Base-by-base conservation (phyloP, 1,140 invertebrate genomes). In the Caligus rogercresseyi region DNA sequence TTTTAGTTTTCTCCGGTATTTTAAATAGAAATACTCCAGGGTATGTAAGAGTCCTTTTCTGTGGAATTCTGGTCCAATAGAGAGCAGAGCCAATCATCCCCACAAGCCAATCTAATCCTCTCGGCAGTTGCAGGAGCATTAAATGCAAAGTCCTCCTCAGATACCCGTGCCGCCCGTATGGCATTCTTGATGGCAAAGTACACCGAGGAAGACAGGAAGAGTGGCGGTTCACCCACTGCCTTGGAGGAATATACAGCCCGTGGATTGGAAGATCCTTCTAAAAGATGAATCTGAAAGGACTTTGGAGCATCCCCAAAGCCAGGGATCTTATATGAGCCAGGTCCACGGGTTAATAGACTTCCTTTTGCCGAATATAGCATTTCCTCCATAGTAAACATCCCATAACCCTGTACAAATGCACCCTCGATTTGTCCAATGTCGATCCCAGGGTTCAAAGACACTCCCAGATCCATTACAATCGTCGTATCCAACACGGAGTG, bases 201-300 rank as follows among this genome's bases (percentile, higher is more conserved):
- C 0, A 82, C 81, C 0, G 88, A 83, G 16, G 83, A 79, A 0
- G 89, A 86, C 57, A 94, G 75, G 69, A 95, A 94, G 14, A 97
- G 72, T 0, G 92, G 92, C 2, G 92, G 92, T 74, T 97, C 93
- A 2, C 92, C 93, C 55, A 96, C 84, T 66, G 89, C 93, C 81
- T 96, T 97, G 3, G 91, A 95, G 0, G 91, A 95, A 72, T 86
- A 95, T 3, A 97, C 84, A 54, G 89, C 90, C 69, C 83, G 78
- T 4, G 85, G 79, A 77, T 95, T 96, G 1, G 84, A 79, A 25
- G 82, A 81, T 20, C 86, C 86, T 73, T 88, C 89, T 0, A 97
- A 75, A 26, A 97, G 74, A 18, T 89, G 85, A 0, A 97, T 91
- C 73, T 95, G 91, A 70, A 96, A 93, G 71, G 90, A 83, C 61